Percentiles rank a stretch among this genome's conserved stretches.
phyloP scores from a whole-genome alignment of 2,888 invertebrate species.

The Aspidiotus rigidus region DNA sequence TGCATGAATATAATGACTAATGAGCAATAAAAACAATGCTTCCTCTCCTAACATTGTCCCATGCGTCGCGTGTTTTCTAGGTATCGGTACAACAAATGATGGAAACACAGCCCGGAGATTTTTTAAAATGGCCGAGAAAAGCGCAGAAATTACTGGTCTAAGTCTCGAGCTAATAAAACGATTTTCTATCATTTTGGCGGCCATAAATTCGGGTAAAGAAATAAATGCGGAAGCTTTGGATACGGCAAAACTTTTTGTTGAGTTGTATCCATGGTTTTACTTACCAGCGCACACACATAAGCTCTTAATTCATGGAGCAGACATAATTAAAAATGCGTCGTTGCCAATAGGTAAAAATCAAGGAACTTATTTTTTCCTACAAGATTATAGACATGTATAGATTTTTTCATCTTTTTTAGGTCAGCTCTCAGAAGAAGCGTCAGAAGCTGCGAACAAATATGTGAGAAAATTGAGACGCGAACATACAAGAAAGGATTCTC shows the following conservation, averaged over 20 bases:
- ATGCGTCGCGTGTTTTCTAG: no score
- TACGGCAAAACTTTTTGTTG: constrained; percentile 16
- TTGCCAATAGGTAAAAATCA: constrained; percentile 1
- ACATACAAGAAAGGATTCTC: constrained; percentile 11
- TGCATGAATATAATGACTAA: neutral
- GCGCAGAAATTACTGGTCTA: neutral
- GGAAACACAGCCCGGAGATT: constrained; percentile 1
- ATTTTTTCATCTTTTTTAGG: neutral
- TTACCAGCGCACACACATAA: constrained; percentile 7
- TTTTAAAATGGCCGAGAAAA: neutral
- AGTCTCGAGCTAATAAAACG: neutral
- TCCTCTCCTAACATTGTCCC: neutral
- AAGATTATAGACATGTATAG: no score
- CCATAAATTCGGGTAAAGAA: constrained; percentile 3
- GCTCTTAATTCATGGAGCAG: constrained; percentile 16
- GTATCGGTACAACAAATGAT: constrained; percentile 8
- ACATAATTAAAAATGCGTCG: constrained; percentile 6
- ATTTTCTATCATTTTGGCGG: constrained; percentile 1
- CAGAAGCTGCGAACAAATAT: constrained; percentile 8
- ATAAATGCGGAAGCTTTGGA: constrained; percentile 11
- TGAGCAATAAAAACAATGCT: neutral
- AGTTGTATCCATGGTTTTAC: constrained; percentile 13
- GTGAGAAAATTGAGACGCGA: constrained; percentile 14
- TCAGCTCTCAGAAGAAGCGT: constrained; percentile 18
- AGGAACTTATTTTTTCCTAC: neutral